Conservation (phyloP, 2,888 invertebrate genomes). For the Limnephilus marmoratus region DNA sequence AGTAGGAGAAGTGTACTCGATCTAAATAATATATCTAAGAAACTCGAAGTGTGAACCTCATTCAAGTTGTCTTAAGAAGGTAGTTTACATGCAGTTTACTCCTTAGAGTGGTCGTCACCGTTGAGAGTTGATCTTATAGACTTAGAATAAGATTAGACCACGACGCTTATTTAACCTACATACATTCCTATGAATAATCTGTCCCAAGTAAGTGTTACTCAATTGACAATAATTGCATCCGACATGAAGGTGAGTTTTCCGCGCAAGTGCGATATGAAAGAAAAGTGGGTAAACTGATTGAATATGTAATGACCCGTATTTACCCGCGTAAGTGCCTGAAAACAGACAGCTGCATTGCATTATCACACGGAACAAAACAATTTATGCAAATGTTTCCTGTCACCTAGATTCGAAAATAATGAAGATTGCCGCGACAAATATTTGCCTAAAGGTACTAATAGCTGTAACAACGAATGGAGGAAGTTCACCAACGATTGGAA, state of each 20-base stretch:
- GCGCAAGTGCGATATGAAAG: background rate
- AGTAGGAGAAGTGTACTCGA: background rate
- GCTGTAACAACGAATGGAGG: background rate
- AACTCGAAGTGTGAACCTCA: background rate
- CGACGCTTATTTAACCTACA: background rate
- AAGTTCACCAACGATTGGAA: background rate
- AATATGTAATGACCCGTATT: background rate
- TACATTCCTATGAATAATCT: background rate
- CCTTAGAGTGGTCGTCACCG: background rate
- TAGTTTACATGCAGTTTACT: background rate
- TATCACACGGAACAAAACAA: background rate
- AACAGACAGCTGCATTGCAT: background rate
- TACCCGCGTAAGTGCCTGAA: background rate
- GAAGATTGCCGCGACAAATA: background rate
- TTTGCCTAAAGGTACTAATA: background rate
- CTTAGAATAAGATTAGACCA: background rate
- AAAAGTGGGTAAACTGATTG: background rate
- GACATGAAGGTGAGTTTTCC: slow-evolving; percentile 2
- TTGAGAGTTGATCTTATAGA: background rate
- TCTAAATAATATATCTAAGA: background rate
- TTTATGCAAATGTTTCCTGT: background rate
- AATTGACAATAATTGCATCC: background rate
- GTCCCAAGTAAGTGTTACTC: background rate
- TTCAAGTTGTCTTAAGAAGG: background rate
- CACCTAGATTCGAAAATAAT: slow-evolving; percentile 11